Conservation (phyloP, 2,888 invertebrate species). For the Rugalucina vietnamica region DNA sequence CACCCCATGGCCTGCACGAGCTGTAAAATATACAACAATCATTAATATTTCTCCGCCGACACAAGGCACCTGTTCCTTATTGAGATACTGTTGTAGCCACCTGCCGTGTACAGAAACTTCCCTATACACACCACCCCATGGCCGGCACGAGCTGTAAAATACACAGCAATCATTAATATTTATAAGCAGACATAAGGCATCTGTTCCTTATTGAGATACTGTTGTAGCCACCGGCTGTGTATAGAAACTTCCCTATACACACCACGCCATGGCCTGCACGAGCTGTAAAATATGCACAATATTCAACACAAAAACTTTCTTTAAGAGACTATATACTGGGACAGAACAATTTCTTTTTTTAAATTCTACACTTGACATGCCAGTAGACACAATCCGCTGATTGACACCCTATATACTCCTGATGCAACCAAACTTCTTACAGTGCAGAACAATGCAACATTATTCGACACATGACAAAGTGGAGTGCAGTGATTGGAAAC, state of each 20-base stretch:
- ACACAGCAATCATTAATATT: constrained; percentile 24
- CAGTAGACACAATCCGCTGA: too few relatives aligned
- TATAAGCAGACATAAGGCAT: constrained; percentile 52
- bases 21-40: constrained; percentile 49
- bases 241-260: constrained; percentile 39
- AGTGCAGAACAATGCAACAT: too few relatives aligned
- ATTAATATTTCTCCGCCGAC: constrained; percentile 57
- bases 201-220: constrained; percentile 35
- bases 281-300: constrained; percentile 56
- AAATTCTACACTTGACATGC: too few relatives aligned
- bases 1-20: constrained; percentile 63
- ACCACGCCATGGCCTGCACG: constrained; percentile 65
- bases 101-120: constrained; percentile 55
- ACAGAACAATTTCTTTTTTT: too few relatives aligned
- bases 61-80: constrained; percentile 46
- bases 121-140: constrained; percentile 60
- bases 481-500: too few relatives aligned
- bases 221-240: constrained; percentile 62
- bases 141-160: constrained; percentile 59
- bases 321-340: too few relatives aligned
- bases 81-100: constrained; percentile 53
- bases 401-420: too few relatives aligned
- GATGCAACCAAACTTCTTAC: too few relatives aligned
- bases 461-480: too few relatives aligned
- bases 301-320: too few relatives aligned